These are phyloP conservation scores for Lasius fuliginosus DNA, from an alignment of 2,888 invertebrate genomes.

Conservation along the genomic window DNA sequence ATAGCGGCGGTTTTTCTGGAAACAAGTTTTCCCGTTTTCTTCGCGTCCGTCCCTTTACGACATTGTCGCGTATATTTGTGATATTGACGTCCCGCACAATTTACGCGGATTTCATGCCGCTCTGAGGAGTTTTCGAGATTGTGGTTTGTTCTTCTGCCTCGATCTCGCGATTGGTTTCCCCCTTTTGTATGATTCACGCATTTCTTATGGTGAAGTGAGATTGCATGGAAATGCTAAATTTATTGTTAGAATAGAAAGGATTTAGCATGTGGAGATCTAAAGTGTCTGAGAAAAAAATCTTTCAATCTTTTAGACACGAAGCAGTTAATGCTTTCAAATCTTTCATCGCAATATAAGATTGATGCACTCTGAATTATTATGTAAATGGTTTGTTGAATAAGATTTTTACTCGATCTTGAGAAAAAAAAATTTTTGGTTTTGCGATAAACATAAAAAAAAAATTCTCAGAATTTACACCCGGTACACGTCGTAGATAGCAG, in stretches of 20 bases:
- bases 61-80: constrained; percentile 49
- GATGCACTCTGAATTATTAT: not conserved
- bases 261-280: not conserved
- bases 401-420: not conserved
- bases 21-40: constrained; percentile 49
- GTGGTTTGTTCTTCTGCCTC: constrained; percentile 34
- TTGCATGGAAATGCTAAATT: constrained; percentile 19
- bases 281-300: not conserved
- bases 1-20: constrained; percentile 18
- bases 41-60: constrained; percentile 34
- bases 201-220: not conserved
- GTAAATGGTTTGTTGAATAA: not conserved
- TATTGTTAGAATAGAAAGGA: not conserved
- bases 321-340: not conserved
- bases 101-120: constrained; percentile 42
- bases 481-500: not conserved
- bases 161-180: constrained; percentile 35
- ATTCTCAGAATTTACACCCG: not conserved
- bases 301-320: not conserved
- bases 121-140: constrained; percentile 30
- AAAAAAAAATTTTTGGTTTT: not conserved
- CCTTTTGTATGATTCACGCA: not conserved
- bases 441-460: not conserved
- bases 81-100: constrained; percentile 48
- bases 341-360: not conserved